Conservation (phyloP, 2,888 invertebrate genomes). For the Nephrocerus scutellatus region DNA sequence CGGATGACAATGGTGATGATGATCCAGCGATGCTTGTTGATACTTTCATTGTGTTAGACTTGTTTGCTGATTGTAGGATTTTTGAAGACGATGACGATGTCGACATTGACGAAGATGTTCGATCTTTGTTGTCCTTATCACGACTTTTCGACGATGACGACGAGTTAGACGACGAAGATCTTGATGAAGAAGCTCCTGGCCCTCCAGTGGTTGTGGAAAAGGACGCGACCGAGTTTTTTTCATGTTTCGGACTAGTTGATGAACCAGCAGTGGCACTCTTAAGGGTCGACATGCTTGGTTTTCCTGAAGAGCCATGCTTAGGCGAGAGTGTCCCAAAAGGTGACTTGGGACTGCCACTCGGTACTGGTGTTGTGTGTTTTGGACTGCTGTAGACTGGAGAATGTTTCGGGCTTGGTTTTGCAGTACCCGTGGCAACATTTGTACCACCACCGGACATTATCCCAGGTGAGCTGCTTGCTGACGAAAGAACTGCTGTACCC, state of each 20-base stretch:
- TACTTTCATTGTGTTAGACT: background rate
- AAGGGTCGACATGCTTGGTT: constrained; percentile 81
- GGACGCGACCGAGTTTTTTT: constrained; percentile 49
- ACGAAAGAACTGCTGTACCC: too few species aligned
- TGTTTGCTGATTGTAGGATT: background rate
- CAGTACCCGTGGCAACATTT: constrained; percentile 27
- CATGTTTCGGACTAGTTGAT: constrained; percentile 59
- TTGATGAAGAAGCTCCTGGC: too few species aligned
- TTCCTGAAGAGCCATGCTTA: constrained; percentile 70
- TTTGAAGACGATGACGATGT: constrained; percentile 12
- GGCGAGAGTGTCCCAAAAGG: constrained; percentile 69
- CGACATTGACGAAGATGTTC: constrained; percentile 41
- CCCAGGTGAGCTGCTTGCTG: too few species aligned
- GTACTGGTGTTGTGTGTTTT: constrained; percentile 59
- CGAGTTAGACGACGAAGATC: constrained; percentile 14
- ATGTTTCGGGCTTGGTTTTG: constrained; percentile 62
- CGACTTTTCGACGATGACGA: constrained; percentile 38
- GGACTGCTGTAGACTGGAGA: constrained; percentile 70
- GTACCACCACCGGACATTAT: too few species aligned
- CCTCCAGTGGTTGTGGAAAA: constrained; percentile 11
- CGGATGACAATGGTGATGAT: background rate
- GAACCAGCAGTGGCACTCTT: constrained; percentile 60
- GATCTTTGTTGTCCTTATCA: constrained; percentile 36
- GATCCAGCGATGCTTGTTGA: background rate
- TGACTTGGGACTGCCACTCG: constrained; percentile 69